Conservation (phyloP, 2,888 invertebrate species). For the Tuberolachnus salignus region DNA sequence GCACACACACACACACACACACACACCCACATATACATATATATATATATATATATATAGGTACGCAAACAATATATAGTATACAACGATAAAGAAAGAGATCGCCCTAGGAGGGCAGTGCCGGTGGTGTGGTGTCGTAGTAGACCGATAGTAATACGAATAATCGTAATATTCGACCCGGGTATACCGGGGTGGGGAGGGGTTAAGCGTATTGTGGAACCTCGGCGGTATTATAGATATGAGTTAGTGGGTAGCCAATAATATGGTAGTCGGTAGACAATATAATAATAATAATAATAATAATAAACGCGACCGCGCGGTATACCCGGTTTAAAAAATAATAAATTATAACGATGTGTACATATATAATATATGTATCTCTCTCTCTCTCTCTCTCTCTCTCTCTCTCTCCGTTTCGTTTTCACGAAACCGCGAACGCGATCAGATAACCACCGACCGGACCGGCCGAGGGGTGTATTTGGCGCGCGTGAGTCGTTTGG, state of each 20-base stretch:
- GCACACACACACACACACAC: too few relatives aligned
- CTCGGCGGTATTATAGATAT: too few relatives aligned
- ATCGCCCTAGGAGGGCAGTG: constrained; percentile 37
- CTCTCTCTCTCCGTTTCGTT: constrained; percentile 12
- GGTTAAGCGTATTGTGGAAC: too few relatives aligned
- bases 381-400: too few relatives aligned
- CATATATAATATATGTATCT: constrained; percentile 3
- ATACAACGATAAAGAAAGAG: constrained; percentile 26
- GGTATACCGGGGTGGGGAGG: not conserved
- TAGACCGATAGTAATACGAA: not conserved
- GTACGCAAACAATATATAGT: not conserved
- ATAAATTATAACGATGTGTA: constrained; percentile 43
- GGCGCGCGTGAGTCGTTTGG: constrained; percentile 51
- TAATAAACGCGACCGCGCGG: constrained; percentile 4
- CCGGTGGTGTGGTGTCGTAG: not conserved
- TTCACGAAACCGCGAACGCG: constrained; percentile 30
- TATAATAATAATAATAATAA: too few relatives aligned
- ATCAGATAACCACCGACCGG: constrained; percentile 39
- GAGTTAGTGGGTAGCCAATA: too few relatives aligned
- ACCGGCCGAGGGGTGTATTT: constrained; percentile 45
- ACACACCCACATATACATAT: too few relatives aligned
- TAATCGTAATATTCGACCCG: constrained; percentile 13
- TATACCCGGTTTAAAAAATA: not conserved
- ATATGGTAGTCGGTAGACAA: constrained; percentile 46
- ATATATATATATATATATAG: too few relatives aligned